Evolutionary conservation across 2,797 vertebrate genomes (phyloP).

Genomic region (Cyclopterus lumpus): DNA sequence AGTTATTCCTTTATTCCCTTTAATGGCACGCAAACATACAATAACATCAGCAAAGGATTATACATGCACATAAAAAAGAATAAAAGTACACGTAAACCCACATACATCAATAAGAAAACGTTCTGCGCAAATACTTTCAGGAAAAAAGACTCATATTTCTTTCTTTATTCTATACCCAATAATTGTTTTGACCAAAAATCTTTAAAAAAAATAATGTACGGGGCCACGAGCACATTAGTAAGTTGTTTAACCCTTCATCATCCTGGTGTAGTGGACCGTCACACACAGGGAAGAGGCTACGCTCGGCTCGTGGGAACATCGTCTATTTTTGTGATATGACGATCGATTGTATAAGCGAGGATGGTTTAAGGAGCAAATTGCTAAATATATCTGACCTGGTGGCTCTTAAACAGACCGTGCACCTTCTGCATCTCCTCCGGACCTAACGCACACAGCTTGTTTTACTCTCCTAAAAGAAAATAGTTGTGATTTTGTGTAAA

Average conservation of each 20-base stretch:
- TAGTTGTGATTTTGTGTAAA: too few relatives aligned
- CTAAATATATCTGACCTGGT: conserved; percentile 60
- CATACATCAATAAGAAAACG: background rate
- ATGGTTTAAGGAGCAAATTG: conserved; percentile 52
- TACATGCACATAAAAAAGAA: background rate
- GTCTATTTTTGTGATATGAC: conserved; percentile 51
- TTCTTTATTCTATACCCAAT: too few relatives aligned
- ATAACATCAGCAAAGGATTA: background rate
- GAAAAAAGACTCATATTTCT: background rate
- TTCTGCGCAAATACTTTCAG: background rate
- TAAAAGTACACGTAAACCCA: background rate
- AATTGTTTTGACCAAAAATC: too few relatives aligned
- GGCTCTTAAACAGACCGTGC: conserved; percentile 24
- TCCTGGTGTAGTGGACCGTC: too few relatives aligned
- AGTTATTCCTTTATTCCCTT: background rate
- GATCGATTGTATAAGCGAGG: conserved; percentile 42
- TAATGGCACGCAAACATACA: background rate
- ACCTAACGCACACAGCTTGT: background rate
- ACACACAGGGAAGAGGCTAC: conserved; percentile 3
- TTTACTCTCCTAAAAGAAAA: background rate
- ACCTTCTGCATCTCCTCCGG: conserved; percentile 22
- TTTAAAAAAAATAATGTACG: background rate
- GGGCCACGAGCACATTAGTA: background rate
- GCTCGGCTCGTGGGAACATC: conserved; percentile 20
- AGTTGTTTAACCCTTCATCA: background rate